Evolutionary conservation across 2,797 vertebrate species (phyloP).

Genomic region (Pithecia hirsuta): DNA sequence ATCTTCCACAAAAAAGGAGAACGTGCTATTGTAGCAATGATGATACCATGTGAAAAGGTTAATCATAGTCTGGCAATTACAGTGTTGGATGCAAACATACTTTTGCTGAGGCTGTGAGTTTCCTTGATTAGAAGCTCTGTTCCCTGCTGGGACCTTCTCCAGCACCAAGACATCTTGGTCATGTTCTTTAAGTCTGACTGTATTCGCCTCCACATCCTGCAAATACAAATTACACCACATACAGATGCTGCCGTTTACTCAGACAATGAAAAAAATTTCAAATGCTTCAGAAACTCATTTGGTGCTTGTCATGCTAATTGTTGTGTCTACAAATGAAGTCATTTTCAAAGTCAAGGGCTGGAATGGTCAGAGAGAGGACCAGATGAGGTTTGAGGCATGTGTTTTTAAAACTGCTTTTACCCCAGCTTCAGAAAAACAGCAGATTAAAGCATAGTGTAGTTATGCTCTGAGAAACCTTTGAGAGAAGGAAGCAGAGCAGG

Average conservation of each 20-base stretch:
- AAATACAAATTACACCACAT: conserved; percentile 83
- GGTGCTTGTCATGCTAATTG: conserved; percentile 78
- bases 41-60: conserved; percentile 81
- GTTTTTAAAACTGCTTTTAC: conserved; percentile 48
- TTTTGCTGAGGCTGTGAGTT: conserved; percentile 94
- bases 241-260: conserved; percentile 71
- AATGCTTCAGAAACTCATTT: conserved; percentile 76
- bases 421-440: conserved; percentile 6
- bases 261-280: conserved; percentile 78
- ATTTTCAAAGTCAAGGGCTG: conserved; percentile 78
- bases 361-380: conserved; percentile 54
- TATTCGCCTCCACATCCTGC: conserved; percentile 99
- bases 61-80: conserved; percentile 81
- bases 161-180: conserved; percentile 98
- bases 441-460: background rate
- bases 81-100: conserved; percentile 88
- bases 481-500: accelerated
- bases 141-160: conserved; percentile 94
- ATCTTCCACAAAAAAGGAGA: conserved; percentile 66
- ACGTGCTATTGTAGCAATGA: conserved; percentile 79
- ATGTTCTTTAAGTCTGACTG: conserved; percentile 98
- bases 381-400: conserved; percentile 61
- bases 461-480: background rate
- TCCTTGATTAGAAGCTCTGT: conserved; percentile 89
- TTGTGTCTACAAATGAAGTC: conserved; percentile 77